These are phyloP conservation scores for Misgurnus anguillicaudatus DNA, from an alignment of 2,113 vertebrate genomes.

Conservation along the genomic window DNA sequence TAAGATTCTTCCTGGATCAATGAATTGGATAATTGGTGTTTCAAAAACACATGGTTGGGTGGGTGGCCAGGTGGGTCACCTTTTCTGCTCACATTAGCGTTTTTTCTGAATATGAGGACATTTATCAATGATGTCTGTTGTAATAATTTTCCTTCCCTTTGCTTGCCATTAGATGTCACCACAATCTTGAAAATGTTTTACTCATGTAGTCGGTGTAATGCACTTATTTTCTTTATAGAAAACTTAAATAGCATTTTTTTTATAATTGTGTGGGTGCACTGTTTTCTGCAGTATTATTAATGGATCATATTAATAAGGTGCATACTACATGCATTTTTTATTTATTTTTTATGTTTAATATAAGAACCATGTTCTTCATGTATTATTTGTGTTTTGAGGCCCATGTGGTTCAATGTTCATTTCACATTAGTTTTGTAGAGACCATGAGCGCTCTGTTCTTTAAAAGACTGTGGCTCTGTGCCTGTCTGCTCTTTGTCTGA, in stretches of 20 bases:
- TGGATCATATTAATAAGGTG: too few relatives aligned
- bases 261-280: too few relatives aligned
- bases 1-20: too few relatives aligned
- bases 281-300: too few relatives aligned
- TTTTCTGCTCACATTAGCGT: too few relatives aligned
- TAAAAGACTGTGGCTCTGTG: slow-evolving; percentile 10
- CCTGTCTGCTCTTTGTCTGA: slow-evolving; percentile 71
- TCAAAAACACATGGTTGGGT: too few relatives aligned
- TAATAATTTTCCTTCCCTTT: not conserved
- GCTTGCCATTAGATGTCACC: slow-evolving; percentile 41
- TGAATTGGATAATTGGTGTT: too few relatives aligned
- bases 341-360: not conserved
- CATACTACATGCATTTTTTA: too few relatives aligned
- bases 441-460: not conserved
- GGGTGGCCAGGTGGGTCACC: too few relatives aligned
- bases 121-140: not conserved
- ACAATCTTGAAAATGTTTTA: not conserved
- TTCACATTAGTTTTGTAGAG: slow-evolving; percentile 40
- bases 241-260: too few relatives aligned
- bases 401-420: slow-evolving; percentile 6
- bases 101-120: too few relatives aligned
- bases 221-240: too few relatives aligned
- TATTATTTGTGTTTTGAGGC: not conserved
- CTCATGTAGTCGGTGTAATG: not conserved
- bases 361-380: not conserved